Evolutionary conservation across 2,888 invertebrate genomes (phyloP).

Genomic region (Eristalis intricaria): DNA sequence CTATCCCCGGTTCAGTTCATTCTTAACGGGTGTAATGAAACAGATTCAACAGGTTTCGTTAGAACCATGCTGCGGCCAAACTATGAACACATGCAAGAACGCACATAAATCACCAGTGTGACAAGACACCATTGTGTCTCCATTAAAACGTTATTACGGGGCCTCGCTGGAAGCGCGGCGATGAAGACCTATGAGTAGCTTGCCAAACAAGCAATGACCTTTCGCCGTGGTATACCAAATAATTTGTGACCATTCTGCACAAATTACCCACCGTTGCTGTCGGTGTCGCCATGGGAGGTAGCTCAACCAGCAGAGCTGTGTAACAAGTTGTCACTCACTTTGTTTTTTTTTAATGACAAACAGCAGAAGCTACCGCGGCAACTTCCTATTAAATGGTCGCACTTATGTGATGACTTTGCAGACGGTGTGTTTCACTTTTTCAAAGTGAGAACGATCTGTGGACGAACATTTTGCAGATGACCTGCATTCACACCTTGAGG

Average conservation of each 20-base stretch:
- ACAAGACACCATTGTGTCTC: not conserved
- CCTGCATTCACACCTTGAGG: too few relatives aligned
- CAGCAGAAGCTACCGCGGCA: not conserved
- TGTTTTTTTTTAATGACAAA: constrained; percentile 42
- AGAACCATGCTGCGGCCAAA: not conserved
- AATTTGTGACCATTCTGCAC: constrained; percentile 24
- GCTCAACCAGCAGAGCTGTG: constrained; percentile 9
- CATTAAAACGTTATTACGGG: constrained; percentile 37
- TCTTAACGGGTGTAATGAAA: constrained; percentile 27
- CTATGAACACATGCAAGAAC: not conserved
- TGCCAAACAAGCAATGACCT: constrained; percentile 43
- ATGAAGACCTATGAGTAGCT: constrained; percentile 4
- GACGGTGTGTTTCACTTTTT: not conserved
- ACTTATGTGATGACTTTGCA: constrained; percentile 24
- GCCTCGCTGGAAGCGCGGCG: constrained; percentile 3
- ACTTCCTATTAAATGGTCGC: not conserved
- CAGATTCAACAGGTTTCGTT: constrained; percentile 30
- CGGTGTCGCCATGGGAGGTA: constrained; percentile 2
- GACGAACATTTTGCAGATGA: not conserved
- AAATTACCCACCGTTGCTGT: constrained; percentile 16
- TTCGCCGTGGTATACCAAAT: constrained; percentile 23
- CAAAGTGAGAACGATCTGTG: not conserved
- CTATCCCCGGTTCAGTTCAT: constrained; percentile 2
- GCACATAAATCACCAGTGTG: not conserved
- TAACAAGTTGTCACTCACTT: constrained; percentile 55